Evolutionary conservation across 2,888 invertebrate genomes (phyloP).

Genomic region (Dexiosoma caninum): DNA sequence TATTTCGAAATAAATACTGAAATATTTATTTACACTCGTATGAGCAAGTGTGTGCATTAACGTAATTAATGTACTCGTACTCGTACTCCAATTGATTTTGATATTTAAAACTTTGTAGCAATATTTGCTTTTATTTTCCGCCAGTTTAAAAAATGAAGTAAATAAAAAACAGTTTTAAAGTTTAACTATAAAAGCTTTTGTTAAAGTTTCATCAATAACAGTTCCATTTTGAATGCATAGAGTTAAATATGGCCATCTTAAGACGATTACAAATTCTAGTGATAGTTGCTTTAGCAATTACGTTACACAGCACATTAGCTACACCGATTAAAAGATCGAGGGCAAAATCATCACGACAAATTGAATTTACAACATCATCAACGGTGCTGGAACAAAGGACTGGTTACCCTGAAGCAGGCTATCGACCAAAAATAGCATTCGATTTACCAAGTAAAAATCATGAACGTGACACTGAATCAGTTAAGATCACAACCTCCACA

Average conservation of each 20-base stretch:
- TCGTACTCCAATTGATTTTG: background rate
- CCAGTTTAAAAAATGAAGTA: background rate
- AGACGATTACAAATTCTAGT: constrained; percentile 42
- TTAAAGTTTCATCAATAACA: constrained; percentile 37
- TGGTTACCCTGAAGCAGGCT: constrained; percentile 74
- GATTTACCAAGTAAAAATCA: constrained; percentile 69
- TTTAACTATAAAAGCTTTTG: constrained; percentile 61
- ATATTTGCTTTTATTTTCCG: constrained; percentile 13
- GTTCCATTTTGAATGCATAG: constrained; percentile 29
- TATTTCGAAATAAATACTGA: too few relatives aligned
- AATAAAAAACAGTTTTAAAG: background rate
- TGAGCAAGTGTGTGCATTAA: background rate
- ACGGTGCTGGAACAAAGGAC: constrained; percentile 65
- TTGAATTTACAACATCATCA: constrained; percentile 63
- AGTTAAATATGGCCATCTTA: constrained; percentile 38
- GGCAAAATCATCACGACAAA: constrained; percentile 68
- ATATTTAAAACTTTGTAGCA: constrained; percentile 15
- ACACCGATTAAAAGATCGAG: constrained; percentile 32
- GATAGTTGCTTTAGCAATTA: constrained; percentile 44
- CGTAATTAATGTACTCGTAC: too few relatives aligned
- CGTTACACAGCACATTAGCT: constrained; percentile 18
- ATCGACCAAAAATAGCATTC: constrained; percentile 71
- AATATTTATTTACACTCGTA: too few relatives aligned
- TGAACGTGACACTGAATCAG: constrained; percentile 62
- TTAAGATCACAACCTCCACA: constrained; percentile 54